Percentiles rank a stretch among this genome's conserved stretches.
These are phyloP conservation scores for Abramis brama DNA, from an alignment of 2,113 vertebrate species.

Conservation along the genomic window DNA sequence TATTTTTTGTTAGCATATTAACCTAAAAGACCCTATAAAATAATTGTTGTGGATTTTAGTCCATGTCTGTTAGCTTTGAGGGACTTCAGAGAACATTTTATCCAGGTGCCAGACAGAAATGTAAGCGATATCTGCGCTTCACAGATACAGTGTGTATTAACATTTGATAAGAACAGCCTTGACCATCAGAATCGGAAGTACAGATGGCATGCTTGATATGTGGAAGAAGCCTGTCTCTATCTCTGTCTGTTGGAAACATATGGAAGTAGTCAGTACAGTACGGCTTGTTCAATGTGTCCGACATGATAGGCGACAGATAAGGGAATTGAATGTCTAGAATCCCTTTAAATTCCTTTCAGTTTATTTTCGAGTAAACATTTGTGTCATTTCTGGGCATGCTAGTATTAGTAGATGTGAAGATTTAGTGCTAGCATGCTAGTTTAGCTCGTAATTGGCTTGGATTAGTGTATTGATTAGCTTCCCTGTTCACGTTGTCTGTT, in stretches of 20 bases:
- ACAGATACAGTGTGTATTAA: neutral
- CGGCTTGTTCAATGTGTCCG: constrained; percentile 16
- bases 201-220: constrained; percentile 27
- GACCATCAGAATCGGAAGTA: constrained; percentile 28
- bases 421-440: constrained; percentile 12
- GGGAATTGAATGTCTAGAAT: neutral
- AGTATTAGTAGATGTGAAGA: neutral
- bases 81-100: neutral
- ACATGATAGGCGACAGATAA: constrained; percentile 18
- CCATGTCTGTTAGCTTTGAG: neutral
- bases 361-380: constrained; percentile 2
- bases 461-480: constrained; percentile 41
- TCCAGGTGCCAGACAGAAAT: neutral
- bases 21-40: neutral
- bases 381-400: neutral
- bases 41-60: neutral
- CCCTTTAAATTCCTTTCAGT: constrained; percentile 10
- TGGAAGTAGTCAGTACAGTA: constrained; percentile 33
- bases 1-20: neutral
- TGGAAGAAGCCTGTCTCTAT: constrained; percentile 29
- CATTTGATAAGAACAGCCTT: constrained; percentile 19
- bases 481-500: constrained; percentile 4
- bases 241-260: constrained; percentile 30
- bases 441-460: constrained; percentile 29
- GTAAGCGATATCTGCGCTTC: neutral